Evolutionary conservation across 2,888 invertebrate genomes (phyloP).

Genomic region (Metopia argyrocephala): DNA sequence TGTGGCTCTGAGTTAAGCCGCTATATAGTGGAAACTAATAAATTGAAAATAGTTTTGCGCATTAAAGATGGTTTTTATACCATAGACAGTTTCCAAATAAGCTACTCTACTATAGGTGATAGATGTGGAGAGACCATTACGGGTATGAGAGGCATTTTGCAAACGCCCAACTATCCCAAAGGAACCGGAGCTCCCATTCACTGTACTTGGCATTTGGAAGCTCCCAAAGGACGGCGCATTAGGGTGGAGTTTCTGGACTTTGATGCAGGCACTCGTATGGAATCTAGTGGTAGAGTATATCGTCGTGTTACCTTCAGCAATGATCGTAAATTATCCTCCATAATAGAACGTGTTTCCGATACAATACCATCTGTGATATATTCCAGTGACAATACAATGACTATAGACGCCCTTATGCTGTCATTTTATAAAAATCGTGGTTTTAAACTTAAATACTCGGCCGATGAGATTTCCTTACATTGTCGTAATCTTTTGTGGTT

Average conservation of each 20-base stretch:
- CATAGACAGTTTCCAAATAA: slow-evolving; percentile 81
- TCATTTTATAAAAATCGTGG: slow-evolving; percentile 81
- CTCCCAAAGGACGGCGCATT: slow-evolving; percentile 83
- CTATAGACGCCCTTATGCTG: slow-evolving; percentile 82
- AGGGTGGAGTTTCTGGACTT: slow-evolving; percentile 83
- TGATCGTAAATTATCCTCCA: slow-evolving; percentile 78
- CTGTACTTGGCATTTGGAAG: slow-evolving; percentile 84
- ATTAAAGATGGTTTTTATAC: slow-evolving; percentile 71
- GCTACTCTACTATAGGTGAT: slow-evolving; percentile 81
- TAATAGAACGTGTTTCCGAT: slow-evolving; percentile 67
- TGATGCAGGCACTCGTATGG: slow-evolving; percentile 78
- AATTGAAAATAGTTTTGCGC: slow-evolving; percentile 80
- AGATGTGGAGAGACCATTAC: slow-evolving; percentile 84
- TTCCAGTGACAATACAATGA: slow-evolving; percentile 84
- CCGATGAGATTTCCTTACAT: slow-evolving; percentile 80
- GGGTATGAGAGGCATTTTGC: slow-evolving; percentile 81
- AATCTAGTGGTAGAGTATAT: slow-evolving; percentile 55
- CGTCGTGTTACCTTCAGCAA: slow-evolving; percentile 80
- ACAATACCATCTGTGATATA: slow-evolving; percentile 68
- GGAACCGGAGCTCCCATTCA: slow-evolving; percentile 78
- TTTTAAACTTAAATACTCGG: slow-evolving; percentile 85
- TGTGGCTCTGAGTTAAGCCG: slow-evolving; percentile 65
- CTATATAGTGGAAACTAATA: slow-evolving; percentile 79
- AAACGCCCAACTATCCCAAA: slow-evolving; percentile 81
- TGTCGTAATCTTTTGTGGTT: slow-evolving; percentile 65